Evolutionary conservation across 1,140 invertebrate species (phyloP).

Genomic region (Sarcophaga peregrina): DNA sequence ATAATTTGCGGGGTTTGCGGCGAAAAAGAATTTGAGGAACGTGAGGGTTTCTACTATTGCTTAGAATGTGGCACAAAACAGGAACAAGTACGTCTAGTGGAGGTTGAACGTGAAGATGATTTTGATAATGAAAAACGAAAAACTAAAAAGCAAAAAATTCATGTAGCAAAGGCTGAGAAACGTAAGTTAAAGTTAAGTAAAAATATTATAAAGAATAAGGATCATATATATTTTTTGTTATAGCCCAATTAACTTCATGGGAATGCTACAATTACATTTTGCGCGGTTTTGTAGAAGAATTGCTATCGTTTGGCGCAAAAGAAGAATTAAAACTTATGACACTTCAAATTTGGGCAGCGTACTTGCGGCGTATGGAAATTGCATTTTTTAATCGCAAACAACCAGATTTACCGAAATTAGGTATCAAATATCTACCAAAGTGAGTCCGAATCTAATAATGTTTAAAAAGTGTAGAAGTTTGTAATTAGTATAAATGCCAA

Average conservation of each 20-base stretch:
- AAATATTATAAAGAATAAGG: background rate
- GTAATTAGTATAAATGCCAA: background rate
- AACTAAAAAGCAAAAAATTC: conserved; percentile 48
- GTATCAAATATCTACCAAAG: conserved; percentile 67
- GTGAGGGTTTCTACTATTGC: conserved; percentile 71
- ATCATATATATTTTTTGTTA: background rate
- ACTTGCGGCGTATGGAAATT: conserved; percentile 72
- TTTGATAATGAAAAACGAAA: conserved; percentile 48
- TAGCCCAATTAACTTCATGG: conserved; percentile 72
- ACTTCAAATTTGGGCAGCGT: conserved; percentile 74
- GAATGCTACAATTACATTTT: conserved; percentile 76
- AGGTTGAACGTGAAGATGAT: conserved; percentile 56
- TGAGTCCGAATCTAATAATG: conserved; percentile 50
- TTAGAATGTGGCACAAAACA: conserved; percentile 66
- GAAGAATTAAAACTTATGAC: conserved; percentile 70
- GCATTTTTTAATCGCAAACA: conserved; percentile 70
- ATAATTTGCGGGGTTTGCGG: conserved; percentile 66
- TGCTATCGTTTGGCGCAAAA: conserved; percentile 71
- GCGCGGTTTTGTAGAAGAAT: conserved; percentile 71
- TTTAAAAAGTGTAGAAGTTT: background rate
- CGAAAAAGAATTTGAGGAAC: conserved; percentile 66
- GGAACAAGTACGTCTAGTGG: conserved; percentile 56
- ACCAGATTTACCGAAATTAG: conserved; percentile 69
- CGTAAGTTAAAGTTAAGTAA: conserved; percentile 41
- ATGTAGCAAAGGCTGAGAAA: conserved; percentile 46